Evolutionary conservation across 2,113 vertebrate species (phyloP).

Genomic region (Pelusios castaneus): DNA sequence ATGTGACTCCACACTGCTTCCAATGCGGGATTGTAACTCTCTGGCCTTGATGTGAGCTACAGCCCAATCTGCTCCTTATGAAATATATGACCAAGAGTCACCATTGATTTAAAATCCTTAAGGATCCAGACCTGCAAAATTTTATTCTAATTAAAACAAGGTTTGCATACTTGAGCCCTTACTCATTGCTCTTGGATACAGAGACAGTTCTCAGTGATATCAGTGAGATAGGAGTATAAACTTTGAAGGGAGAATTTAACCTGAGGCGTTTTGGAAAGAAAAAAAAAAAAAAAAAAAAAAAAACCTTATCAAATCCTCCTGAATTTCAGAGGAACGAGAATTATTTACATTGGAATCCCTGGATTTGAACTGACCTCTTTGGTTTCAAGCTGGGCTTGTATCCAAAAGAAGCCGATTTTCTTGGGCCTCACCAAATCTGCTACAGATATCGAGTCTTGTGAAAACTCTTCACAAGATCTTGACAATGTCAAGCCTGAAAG

Average conservation of each 20-base stretch:
- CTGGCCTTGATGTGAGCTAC: neutral
- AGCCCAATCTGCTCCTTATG: neutral
- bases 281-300: too few relatives aligned
- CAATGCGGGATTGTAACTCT: neutral
- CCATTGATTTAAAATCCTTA: neutral
- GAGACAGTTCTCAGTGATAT: neutral
- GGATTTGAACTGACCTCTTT: neutral
- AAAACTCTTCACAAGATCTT: accelerated
- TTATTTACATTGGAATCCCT: neutral
- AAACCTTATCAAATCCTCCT: neutral
- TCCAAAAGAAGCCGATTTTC: neutral
- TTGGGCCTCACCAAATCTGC: neutral
- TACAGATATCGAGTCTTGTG: neutral
- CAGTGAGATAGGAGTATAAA: neutral
- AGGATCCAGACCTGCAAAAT: neutral
- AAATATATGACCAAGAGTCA: neutral
- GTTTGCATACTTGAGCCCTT: neutral
- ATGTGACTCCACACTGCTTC: too few relatives aligned
- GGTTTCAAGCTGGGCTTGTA: neutral
- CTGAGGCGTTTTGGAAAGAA: neutral
- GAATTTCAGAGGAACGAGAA: neutral
- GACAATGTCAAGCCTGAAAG: accelerated
- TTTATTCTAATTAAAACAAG: neutral
- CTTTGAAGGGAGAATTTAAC: neutral
- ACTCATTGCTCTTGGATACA: neutral